Evolutionary conservation across 2,797 vertebrate genomes (phyloP).

Genomic region (Cirrhinus mrigala): DNA sequence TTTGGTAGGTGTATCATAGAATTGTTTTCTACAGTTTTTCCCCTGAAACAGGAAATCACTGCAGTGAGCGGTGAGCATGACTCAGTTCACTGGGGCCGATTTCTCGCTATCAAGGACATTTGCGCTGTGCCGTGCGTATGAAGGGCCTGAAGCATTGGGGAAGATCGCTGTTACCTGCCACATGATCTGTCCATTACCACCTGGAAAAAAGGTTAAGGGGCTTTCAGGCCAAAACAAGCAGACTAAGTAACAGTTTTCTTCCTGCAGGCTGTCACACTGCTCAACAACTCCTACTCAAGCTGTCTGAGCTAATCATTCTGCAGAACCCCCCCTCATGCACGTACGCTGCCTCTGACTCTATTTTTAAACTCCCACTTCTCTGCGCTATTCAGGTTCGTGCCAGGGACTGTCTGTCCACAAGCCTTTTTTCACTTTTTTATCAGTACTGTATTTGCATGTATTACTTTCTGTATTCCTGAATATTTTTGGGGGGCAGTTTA

Average conservation of each 20-base stretch:
- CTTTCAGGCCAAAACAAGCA: conserved; percentile 37
- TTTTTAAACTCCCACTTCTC: conserved; percentile 9
- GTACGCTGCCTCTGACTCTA: conserved; percentile 1
- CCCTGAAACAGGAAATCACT: not conserved
- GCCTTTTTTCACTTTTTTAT: not conserved
- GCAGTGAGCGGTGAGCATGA: not conserved
- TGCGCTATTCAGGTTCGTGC: not conserved
- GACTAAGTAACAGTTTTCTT: conserved; percentile 22
- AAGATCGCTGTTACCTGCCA: conserved; percentile 14
- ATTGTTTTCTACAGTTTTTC: not conserved
- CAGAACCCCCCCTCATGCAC: not conserved
- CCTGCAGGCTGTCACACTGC: conserved; percentile 42
- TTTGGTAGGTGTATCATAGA: not conserved
- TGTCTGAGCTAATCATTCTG: conserved; percentile 35
- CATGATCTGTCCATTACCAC: conserved; percentile 32
- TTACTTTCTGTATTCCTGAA: not conserved
- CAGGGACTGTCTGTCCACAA: not conserved
- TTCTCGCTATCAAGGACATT: not conserved
- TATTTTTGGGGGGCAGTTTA: not conserved
- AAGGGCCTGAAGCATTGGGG: not conserved
- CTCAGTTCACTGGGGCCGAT: not conserved
- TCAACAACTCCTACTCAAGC: conserved; percentile 40
- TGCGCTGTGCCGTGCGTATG: not conserved
- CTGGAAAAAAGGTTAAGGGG: conserved; percentile 25
- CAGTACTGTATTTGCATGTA: conserved; percentile 1